Conservation (phyloP, 2,113 vertebrate genomes). For the Salvator merianae region DNA sequence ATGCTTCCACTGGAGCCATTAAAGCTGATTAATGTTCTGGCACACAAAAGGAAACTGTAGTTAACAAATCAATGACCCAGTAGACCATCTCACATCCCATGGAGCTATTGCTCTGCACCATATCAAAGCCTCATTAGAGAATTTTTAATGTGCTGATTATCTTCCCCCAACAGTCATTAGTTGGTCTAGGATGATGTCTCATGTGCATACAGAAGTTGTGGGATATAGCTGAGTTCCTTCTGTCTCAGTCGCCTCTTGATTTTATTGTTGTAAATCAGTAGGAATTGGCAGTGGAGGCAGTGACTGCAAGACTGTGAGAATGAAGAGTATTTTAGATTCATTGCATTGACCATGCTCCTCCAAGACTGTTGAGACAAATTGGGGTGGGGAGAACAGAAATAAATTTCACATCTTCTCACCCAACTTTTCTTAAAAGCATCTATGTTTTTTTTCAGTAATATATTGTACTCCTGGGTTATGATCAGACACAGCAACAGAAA, state of each 20-base stretch:
- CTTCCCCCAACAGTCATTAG: slow-evolving; percentile 51
- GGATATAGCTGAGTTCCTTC: background rate
- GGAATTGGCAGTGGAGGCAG: background rate
- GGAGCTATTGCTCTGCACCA: slow-evolving; percentile 43
- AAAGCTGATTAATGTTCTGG: slow-evolving; percentile 72
- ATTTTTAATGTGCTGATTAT: slow-evolving; percentile 68
- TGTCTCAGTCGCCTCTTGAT: slow-evolving; percentile 27
- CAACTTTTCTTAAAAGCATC: too few relatives aligned
- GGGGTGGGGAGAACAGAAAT: too few relatives aligned
- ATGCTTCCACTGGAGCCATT: slow-evolving; percentile 61
- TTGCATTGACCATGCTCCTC: background rate
- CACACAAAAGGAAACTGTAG: slow-evolving; percentile 65
- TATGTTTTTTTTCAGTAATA: too few relatives aligned
- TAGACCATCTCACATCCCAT: slow-evolving; percentile 61
- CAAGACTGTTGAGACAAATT: background rate
- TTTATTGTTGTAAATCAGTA: slow-evolving; percentile 40
- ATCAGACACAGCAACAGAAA: too few relatives aligned
- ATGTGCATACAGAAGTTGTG: slow-evolving; percentile 30
- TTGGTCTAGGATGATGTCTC: slow-evolving; percentile 42
- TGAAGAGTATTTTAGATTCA: background rate
- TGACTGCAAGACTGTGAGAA: background rate
- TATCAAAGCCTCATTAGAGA: slow-evolving; percentile 68
- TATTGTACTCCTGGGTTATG: too few relatives aligned
- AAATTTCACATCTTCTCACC: background rate
- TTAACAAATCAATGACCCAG: slow-evolving; percentile 71